Conservation (phyloP, 2,888 invertebrate genomes). For the Seira sanloemensis region DNA sequence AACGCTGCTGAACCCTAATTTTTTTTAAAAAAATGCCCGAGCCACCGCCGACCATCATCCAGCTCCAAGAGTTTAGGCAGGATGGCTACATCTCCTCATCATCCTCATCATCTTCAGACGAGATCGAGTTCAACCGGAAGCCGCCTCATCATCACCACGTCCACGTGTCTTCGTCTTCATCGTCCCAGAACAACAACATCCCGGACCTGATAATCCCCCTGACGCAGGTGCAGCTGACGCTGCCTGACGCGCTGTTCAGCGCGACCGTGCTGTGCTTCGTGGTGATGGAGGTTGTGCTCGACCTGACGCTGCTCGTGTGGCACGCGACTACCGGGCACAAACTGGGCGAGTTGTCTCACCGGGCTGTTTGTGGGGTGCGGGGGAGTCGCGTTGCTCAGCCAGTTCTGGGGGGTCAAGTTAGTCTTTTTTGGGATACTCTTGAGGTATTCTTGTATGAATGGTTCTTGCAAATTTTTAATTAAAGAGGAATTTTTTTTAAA, state of each 20-base stretch:
- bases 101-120: not conserved
- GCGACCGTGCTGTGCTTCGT: not conserved
- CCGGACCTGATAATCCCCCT: not conserved
- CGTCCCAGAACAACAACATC: not conserved
- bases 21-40: not conserved
- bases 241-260: conserved; percentile 16
- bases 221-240: not conserved
- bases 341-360: conserved; percentile 67
- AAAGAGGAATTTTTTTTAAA: conserved; percentile 7
- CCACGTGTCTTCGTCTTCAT: no score
- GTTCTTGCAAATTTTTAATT: not conserved
- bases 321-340: conserved; percentile 47
- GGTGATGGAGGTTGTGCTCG: conserved; percentile 45
- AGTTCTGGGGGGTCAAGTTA: conserved; percentile 53
- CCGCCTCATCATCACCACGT: not conserved
- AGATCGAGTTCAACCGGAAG: not conserved
- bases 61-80: not conserved
- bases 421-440: not conserved
- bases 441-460: no score
- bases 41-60: not conserved
- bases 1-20: no score
- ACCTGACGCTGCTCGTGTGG: conserved; percentile 52
- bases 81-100: not conserved
- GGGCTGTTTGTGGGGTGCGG: conserved; percentile 50
- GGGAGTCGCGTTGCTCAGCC: conserved; percentile 57